Percentiles rank a stretch among this genome's conserved stretches.
phyloP scores from a whole-genome alignment of 2,113 vertebrate species.

The Labeo rohita region DNA sequence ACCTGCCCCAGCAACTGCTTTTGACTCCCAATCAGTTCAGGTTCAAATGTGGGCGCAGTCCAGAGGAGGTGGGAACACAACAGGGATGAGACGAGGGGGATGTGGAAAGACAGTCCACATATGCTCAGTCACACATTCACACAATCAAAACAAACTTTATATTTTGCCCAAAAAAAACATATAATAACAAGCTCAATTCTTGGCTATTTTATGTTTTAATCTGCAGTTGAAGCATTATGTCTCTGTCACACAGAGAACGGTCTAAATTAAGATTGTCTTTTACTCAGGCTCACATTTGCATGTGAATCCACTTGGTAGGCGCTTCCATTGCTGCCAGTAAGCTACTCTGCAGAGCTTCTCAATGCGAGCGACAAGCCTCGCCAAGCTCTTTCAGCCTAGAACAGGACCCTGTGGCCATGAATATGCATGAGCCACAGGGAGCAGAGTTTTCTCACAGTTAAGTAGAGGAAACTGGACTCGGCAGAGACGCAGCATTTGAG shows the following conservation, averaged over 20 bases:
- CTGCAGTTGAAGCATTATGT: not conserved
- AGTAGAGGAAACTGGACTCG: slow-evolving; percentile 71
- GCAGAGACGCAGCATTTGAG: slow-evolving; percentile 58
- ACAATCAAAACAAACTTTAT: not conserved
- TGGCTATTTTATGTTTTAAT: not conserved
- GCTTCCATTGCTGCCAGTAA: slow-evolving; percentile 71
- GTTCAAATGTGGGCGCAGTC: slow-evolving; percentile 66
- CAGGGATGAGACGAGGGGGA: not conserved
- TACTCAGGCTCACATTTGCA: slow-evolving; percentile 74
- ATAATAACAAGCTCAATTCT: not conserved
- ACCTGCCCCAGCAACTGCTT: slow-evolving; percentile 73
- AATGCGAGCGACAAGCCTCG: slow-evolving; percentile 24
- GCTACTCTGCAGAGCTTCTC: slow-evolving; percentile 68
- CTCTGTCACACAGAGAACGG: slow-evolving; percentile 45
- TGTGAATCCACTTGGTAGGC: slow-evolving; percentile 77
- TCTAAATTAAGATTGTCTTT: slow-evolving; percentile 73
- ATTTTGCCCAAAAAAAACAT: not conserved
- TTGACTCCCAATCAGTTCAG: slow-evolving; percentile 76
- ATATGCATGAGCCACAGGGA: slow-evolving; percentile 74
- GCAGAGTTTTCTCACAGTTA: slow-evolving; percentile 76
- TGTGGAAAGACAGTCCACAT: not conserved
- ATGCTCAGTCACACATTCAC: slow-evolving; percentile 32
- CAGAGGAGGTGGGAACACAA: slow-evolving; percentile 10
- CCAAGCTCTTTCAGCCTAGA: slow-evolving; percentile 30
- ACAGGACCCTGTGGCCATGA: slow-evolving; percentile 64